Evolutionary conservation across 2,113 vertebrate species (phyloP).

Genomic region (Prolemur simus): DNA sequence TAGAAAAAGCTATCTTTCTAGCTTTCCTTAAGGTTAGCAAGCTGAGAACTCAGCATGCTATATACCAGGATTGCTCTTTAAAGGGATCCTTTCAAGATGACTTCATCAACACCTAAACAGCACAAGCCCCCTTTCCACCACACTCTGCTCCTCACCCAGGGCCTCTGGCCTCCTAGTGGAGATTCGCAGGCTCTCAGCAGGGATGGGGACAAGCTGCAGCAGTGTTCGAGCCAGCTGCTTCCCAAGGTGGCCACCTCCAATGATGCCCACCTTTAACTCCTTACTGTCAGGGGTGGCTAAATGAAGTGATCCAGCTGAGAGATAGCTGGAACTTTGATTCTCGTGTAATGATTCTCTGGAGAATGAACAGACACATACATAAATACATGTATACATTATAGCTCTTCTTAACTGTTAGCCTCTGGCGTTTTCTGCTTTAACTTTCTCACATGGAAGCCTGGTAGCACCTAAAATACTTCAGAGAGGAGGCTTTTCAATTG

Average conservation of each 20-base stretch:
- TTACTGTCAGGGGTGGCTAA: not conserved
- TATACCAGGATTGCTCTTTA: not conserved
- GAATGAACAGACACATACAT: not conserved
- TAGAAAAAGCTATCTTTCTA: not conserved
- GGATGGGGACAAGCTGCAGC: conserved; percentile 71
- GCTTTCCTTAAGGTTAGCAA: not conserved
- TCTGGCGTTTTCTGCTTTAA: not conserved
- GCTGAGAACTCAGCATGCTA: not conserved
- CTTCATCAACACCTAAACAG: not conserved
- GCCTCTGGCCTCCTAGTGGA: conserved; percentile 85
- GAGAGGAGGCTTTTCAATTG: not conserved
- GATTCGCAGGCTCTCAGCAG: conserved; percentile 76
- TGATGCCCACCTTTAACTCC: conserved; percentile 81
- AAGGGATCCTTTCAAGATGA: not conserved
- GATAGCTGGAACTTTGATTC: too few relatives aligned
- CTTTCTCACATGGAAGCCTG: not conserved
- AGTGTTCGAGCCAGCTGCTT: conserved; percentile 83
- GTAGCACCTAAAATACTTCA: not conserved
- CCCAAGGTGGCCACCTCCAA: conserved; percentile 84
- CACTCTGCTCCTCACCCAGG: conserved; percentile 72
- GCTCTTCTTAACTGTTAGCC: not conserved
- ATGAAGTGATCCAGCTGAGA: not conserved
- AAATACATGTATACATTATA: not conserved
- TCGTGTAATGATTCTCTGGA: not conserved
- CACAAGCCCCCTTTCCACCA: not conserved